phyloP scores from a whole-genome alignment of 2,888 invertebrate species.

The Neoitamus cyanurus region DNA sequence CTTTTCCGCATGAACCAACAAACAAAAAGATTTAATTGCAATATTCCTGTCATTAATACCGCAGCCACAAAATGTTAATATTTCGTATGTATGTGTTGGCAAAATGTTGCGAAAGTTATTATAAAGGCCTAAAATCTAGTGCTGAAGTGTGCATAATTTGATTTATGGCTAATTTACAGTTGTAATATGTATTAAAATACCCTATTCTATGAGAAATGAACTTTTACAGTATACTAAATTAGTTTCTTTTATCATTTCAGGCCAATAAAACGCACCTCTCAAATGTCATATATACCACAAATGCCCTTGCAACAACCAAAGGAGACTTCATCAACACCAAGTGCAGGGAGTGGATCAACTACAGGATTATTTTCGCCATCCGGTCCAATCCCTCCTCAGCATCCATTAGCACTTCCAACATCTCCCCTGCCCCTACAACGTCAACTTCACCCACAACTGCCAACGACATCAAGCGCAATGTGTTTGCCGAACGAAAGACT shows the following conservation, averaged over 20 bases:
- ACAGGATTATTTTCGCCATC: constrained; percentile 58
- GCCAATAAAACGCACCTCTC: constrained; percentile 53
- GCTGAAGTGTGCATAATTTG: too few species aligned
- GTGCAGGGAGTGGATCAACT: constrained; percentile 56
- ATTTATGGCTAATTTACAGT: too few species aligned
- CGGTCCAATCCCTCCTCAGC: constrained; percentile 49
- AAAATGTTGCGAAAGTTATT: too few species aligned
- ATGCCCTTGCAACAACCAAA: constrained; percentile 52
- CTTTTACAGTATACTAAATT: too few species aligned
- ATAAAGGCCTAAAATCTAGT: not conserved
- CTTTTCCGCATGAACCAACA: too few species aligned
- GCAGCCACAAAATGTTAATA: too few species aligned
- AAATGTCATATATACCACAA: constrained; percentile 53
- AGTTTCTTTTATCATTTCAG: constrained; percentile 48
- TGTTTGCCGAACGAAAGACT: constrained; percentile 52
- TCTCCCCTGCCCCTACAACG: constrained; percentile 64
- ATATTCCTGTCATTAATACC: too few species aligned
- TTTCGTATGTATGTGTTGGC: too few species aligned
- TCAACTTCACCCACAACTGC: constrained; percentile 56
- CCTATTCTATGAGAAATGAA: too few species aligned
- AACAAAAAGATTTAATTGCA: too few species aligned
- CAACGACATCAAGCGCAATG: constrained; percentile 46
- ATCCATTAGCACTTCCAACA: constrained; percentile 58
- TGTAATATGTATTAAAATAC: not conserved
- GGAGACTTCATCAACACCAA: constrained; percentile 42